Evolutionary conservation across 1,140 invertebrate genomes (phyloP).

Genomic region (fruit fly (Drosophila melanogaster)): Release_6_plus_ISO1_MT NT_037436.4:17362501-17363000

Average conservation of each 20-base stretch:
- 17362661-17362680: too few species aligned
- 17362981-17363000: constrained; percentile 34
- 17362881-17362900: constrained; percentile 60
- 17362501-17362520: neutral
- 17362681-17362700: too few species aligned
- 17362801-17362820: constrained; percentile 39
- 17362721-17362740: too few species aligned
- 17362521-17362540: neutral
- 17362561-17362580: too few species aligned
- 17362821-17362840: constrained; percentile 79
- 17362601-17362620: too few species aligned
- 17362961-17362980: constrained; percentile 72
- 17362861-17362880: constrained; percentile 83
- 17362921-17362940: constrained; percentile 75
- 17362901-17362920: constrained; percentile 35
- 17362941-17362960: constrained; percentile 74
- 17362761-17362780: neutral
- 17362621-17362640: too few species aligned
- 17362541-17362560: too few species aligned
- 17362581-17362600: too few species aligned
- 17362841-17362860: constrained; percentile 80
- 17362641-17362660: too few species aligned
- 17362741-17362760: too few species aligned
- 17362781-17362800: constrained; percentile 13
- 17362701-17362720: too few species aligned